Conservation (phyloP, 2,797 vertebrate genomes). For the Muscicapa striata region DNA sequence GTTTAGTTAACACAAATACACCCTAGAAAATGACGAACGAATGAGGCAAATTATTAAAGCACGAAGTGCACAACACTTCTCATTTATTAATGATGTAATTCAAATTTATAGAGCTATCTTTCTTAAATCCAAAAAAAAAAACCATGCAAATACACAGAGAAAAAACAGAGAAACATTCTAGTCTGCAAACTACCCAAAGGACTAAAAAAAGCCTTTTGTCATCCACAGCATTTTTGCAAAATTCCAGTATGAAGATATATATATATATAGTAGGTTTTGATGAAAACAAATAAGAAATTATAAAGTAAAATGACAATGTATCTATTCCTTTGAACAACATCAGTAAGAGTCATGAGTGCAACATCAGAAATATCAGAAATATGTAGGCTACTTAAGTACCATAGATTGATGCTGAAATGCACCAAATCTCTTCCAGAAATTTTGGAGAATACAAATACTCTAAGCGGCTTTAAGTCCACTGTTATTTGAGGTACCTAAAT, state of each 20-base stretch:
- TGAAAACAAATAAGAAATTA: neutral
- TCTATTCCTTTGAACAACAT: neutral
- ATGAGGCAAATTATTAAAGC: conserved; percentile 4
- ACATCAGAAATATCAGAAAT: neutral
- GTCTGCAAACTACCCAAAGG: neutral
- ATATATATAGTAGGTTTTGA: neutral
- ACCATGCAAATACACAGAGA: neutral
- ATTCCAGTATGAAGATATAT: neutral
- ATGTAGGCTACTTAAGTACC: neutral
- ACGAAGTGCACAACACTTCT: neutral
- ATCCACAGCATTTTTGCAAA: neutral
- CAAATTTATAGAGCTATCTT: neutral
- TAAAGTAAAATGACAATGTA: neutral
- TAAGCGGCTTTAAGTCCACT: neutral
- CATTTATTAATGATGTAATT: neutral
- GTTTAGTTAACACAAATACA: neutral
- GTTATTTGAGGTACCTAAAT: neutral
- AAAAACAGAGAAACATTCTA: neutral
- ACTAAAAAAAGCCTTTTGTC: neutral
- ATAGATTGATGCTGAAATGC: neutral
- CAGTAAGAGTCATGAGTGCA: neutral
- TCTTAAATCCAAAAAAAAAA: conserved; percentile 6
- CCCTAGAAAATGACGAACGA: neutral
- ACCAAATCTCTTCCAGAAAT: neutral
- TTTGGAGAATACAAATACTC: neutral